Conservation (phyloP, 1,140 invertebrate genomes). For the Drosophila arizonae region DNA sequence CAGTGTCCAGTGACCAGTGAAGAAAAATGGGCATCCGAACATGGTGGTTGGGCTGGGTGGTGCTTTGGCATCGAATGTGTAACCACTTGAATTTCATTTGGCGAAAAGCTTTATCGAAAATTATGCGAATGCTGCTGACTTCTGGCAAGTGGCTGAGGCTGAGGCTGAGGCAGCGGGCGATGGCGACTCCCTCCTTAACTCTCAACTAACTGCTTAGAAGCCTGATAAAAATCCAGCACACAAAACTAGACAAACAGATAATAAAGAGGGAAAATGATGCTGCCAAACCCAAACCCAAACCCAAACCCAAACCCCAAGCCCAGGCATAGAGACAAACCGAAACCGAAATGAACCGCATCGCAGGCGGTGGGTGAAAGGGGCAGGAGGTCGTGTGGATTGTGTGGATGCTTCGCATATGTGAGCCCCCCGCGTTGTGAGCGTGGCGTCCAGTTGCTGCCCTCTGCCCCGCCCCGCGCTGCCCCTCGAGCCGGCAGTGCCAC, state of each 20-base stretch:
- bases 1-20: slow-evolving; percentile 20
- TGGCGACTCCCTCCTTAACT: slow-evolving; percentile 9
- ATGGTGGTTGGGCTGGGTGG: slow-evolving; percentile 10
- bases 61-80: slow-evolving; percentile 59
- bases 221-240: slow-evolving; percentile 78
- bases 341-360: slow-evolving; percentile 3
- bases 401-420: slow-evolving; percentile 71
- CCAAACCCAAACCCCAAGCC: neutral
- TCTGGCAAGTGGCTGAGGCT: slow-evolving; percentile 71
- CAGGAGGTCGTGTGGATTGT: neutral
- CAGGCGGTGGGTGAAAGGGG: neutral
- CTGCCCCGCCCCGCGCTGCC: no score
- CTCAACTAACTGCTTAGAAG: slow-evolving; percentile 71
- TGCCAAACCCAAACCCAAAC: neutral
- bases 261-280: slow-evolving; percentile 79
- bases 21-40: slow-evolving; percentile 66
- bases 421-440: slow-evolving; percentile 56
- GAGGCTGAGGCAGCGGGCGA: slow-evolving; percentile 34
- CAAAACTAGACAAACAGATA: slow-evolving; percentile 75
- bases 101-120: slow-evolving; percentile 80
- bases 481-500: neutral
- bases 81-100: slow-evolving; percentile 81
- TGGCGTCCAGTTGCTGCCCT: slow-evolving; percentile 54
- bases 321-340: neutral
- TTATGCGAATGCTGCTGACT: slow-evolving; percentile 79